Base-by-base conservation (phyloP, 2,113 vertebrate species). In the Astatoreochromis straeleni region DNA sequence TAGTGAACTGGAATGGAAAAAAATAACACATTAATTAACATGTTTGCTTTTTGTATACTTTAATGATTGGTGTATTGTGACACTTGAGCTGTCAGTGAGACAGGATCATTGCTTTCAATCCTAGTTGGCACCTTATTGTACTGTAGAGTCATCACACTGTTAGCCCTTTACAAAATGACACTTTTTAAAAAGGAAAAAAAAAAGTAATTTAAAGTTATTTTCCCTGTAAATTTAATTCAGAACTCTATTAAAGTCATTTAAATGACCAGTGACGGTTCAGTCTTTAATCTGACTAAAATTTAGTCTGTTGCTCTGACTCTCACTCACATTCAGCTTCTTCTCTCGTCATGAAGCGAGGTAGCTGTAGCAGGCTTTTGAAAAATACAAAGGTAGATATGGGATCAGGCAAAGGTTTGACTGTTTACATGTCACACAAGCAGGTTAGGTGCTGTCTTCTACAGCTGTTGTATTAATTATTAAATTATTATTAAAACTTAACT, bases 141-240 rank as follows among this genome's bases (percentile, higher is more conserved):
- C 81, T 85, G 73, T 90, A 38, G 35, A 90, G 94, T 95, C 87
- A 53, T 84, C 35, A 91, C 91, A 94, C 93, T 94, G 91, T 87
- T 63, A 42, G 14, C 7, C 21, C 49, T 81, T 70, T 83, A 85
- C 16, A 38, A 21, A 80, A 80, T 21, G 10, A 88, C 9, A 17
- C 35, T 70, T 70, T 70, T 70, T 38, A 13, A 13, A 68, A 65
- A 68, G 21, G 58, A 3, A 65, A 65, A 38, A 63, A 63, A 65
- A 65, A 38, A 65, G 33, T 65, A 38, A 65, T 65, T 65, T 65
- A 2, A 65, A 38, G 33, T 49, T 49, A 47, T 78, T 78, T 49
- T 31, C 42, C 24, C 16, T 49, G 26, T 49, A 78, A 78, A 78
- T 49, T 31, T 49, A 31, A 49, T 49, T 49, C 42, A 78, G 16